phyloP scores from a whole-genome alignment of 2,888 invertebrate genomes.

The Mythimna lalbum region DNA sequence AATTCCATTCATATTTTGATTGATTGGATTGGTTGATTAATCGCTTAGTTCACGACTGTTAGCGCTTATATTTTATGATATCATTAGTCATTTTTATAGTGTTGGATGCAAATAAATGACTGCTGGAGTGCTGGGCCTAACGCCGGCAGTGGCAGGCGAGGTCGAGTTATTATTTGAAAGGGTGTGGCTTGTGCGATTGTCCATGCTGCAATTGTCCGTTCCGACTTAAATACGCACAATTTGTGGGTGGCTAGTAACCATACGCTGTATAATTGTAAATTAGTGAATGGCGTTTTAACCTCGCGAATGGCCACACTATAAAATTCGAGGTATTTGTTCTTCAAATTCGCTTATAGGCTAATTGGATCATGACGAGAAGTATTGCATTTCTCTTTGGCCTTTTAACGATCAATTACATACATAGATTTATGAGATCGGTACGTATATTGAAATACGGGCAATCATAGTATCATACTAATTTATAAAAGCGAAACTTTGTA shows the following conservation, averaged over 20 bases:
- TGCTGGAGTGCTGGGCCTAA: constrained; percentile 2
- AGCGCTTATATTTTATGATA: constrained; percentile 16
- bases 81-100: constrained; percentile 38
- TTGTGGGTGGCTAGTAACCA: constrained; percentile 58
- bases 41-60: constrained; percentile 19
- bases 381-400: constrained; percentile 47
- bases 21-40: constrained; percentile 41
- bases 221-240: constrained; percentile 58
- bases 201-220: constrained; percentile 59
- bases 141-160: constrained; percentile 50
- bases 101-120: constrained; percentile 13
- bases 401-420: constrained; percentile 32
- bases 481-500: too few species aligned
- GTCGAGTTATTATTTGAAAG: constrained; percentile 73
- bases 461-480: not conserved
- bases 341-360: constrained; percentile 34
- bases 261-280: constrained; percentile 58
- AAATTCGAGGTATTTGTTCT: constrained; percentile 53
- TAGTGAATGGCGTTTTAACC: constrained; percentile 64
- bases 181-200: constrained; percentile 72
- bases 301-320: constrained; percentile 51
- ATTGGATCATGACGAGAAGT: constrained; percentile 46
- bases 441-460: constrained; percentile 13
- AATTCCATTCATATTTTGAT: constrained; percentile 13
- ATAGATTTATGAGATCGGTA: constrained; percentile 18